A percentile compares a stretch with the other conserved stretches of the same genome.
Evolutionary conservation across 2,113 vertebrate genomes (phyloP).

Genomic region (Gambusia affinis): DNA sequence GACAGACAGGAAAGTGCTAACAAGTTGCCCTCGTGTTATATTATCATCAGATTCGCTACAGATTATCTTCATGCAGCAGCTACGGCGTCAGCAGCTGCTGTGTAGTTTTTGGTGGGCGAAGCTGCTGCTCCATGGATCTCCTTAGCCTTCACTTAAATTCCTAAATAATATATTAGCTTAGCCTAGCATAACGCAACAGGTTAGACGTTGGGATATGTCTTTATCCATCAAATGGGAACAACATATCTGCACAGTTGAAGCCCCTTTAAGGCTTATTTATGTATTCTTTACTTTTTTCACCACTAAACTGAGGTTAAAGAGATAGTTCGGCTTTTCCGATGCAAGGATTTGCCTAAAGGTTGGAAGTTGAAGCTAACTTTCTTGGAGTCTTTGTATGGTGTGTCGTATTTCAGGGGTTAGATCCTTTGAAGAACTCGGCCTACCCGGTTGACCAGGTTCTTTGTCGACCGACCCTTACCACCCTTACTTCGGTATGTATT

Average conservation of each 20-base stretch:
- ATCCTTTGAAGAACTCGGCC: too few relatives aligned
- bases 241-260: too few relatives aligned
- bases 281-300: too few relatives aligned
- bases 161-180: neutral
- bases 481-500: too few relatives aligned
- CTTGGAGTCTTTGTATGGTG: neutral
- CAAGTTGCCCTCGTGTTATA: constrained; percentile 49
- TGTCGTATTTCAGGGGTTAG: too few relatives aligned
- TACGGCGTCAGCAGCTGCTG: constrained; percentile 19
- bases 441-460: too few relatives aligned
- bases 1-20: constrained; percentile 44
- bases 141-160: neutral
- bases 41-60: constrained; percentile 23
- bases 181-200: constrained; percentile 1
- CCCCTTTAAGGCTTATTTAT: too few relatives aligned
- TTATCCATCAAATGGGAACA: too few relatives aligned
- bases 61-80: constrained; percentile 20
- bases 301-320: too few relatives aligned
- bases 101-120: neutral
- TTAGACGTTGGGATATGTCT: too few relatives aligned
- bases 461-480: too few relatives aligned
- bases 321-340: neutral
- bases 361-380: neutral
- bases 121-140: neutral
- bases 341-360: neutral